Percentiles rank a stretch among this genome's conserved stretches.
Evolutionary conservation across 2,113 vertebrate genomes (phyloP).

Genomic region (Sceloporus undulatus): DNA sequence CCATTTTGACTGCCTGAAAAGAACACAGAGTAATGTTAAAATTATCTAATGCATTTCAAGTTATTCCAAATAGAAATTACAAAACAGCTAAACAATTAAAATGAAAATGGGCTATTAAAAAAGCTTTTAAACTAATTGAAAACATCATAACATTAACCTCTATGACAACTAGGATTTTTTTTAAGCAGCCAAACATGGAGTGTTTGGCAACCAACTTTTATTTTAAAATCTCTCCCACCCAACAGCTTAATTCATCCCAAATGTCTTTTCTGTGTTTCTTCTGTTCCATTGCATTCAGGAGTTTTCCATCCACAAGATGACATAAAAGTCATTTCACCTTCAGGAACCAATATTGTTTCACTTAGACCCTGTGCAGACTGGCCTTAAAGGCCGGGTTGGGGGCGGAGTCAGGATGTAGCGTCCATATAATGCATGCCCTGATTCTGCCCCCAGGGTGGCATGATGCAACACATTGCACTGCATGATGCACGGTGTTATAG

Average conservation of each 20-base stretch:
- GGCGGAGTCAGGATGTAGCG: too few species aligned
- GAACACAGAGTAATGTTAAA: conserved; percentile 16
- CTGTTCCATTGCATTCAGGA: conserved; percentile 15
- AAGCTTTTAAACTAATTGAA: conserved; percentile 68
- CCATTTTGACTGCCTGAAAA: conserved; percentile 33
- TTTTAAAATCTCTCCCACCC: conserved; percentile 49
- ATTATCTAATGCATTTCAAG: conserved; percentile 42
- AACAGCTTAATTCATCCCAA: conserved; percentile 55
- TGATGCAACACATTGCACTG: too few species aligned
- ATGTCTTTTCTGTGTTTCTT: conserved; percentile 39
- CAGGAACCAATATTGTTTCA: conserved; percentile 14
- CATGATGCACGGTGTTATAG: too few species aligned
- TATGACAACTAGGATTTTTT: conserved; percentile 47
- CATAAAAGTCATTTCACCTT: conserved; percentile 11
- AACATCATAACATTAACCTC: conserved; percentile 55
- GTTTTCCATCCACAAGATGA: conserved; percentile 6
- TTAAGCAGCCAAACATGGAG: neutral
- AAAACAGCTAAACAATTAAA: conserved; percentile 54
- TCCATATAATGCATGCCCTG: too few species aligned
- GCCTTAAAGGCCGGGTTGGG: too few species aligned
- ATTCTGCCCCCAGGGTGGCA: too few species aligned
- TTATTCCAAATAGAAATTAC: conserved; percentile 57
- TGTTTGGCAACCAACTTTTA: conserved; percentile 46
- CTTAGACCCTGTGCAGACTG: too few species aligned
- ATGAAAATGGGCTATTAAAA: conserved; percentile 61